These are phyloP conservation scores for Colistium nudipinnis DNA, from an alignment of 2,113 vertebrate species.

Conservation along the genomic window DNA sequence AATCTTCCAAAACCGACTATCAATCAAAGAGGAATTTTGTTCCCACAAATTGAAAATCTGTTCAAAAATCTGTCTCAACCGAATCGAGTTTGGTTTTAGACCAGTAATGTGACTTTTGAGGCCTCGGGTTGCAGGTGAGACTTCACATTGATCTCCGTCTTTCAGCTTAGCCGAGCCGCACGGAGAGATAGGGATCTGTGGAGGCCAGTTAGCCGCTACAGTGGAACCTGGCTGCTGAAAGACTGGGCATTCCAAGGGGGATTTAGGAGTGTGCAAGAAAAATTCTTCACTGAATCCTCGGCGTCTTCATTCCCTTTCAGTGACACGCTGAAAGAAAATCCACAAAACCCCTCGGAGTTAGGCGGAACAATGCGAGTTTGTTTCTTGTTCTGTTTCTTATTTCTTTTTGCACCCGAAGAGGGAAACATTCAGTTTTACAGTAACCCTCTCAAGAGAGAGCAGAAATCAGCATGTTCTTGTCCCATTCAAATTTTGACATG, in stretches of 20 bases:
- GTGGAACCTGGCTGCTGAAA: conserved; percentile 66
- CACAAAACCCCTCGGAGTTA: conserved; percentile 5
- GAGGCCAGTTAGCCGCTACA: conserved; percentile 25
- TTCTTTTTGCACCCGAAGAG: neutral
- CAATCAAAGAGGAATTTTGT: conserved; percentile 20
- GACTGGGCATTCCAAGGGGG: conserved; percentile 71
- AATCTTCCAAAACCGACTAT: neutral
- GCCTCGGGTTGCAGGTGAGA: conserved; percentile 59
- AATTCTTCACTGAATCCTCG: conserved; percentile 44
- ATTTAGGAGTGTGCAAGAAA: conserved; percentile 68
- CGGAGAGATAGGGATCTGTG: conserved; percentile 65
- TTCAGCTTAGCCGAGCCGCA: conserved; percentile 34
- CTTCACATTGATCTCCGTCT: conserved; percentile 40
- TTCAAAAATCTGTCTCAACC: conserved; percentile 41
- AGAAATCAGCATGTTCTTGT: no score
- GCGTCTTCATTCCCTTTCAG: conserved; percentile 22
- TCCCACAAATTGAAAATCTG: neutral
- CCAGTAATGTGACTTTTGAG: conserved; percentile 35
- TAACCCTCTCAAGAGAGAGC: no score
- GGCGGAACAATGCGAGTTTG: conserved; percentile 19
- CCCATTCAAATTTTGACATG: no score
- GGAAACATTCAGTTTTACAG: neutral
- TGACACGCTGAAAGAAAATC: conserved; percentile 19
- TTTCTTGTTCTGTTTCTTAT: neutral
- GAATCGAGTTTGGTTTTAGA: conserved; percentile 38